Percentiles rank a stretch among this genome's conserved stretches.
Evolutionary conservation across 2,113 vertebrate genomes (phyloP).

Genomic region (Benitochromis conjunctus): DNA sequence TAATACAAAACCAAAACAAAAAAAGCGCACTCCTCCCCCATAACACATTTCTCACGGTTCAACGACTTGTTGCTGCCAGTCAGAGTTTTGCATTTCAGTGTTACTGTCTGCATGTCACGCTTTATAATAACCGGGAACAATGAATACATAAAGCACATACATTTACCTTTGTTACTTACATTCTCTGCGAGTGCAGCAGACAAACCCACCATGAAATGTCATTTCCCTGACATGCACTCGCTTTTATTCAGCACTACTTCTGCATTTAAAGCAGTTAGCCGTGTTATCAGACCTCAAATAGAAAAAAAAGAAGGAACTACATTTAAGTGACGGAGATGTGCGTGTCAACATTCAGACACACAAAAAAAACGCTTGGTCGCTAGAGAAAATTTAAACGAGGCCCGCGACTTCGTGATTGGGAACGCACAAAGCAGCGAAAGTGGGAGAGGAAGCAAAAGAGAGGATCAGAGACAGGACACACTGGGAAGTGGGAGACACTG

Average conservation of each 20-base stretch:
- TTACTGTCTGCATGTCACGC: neutral
- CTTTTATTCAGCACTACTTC: constrained; percentile 41
- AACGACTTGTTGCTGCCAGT: neutral
- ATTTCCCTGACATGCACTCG: neutral
- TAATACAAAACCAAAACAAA: neutral
- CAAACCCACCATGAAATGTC: neutral
- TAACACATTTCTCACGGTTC: neutral
- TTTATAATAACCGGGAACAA: neutral
- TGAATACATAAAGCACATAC: neutral
- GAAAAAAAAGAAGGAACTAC: constrained; percentile 54
- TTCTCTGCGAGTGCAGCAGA: neutral
- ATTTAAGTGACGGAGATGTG: neutral
- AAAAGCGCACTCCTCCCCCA: neutral
- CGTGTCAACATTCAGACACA: neutral
- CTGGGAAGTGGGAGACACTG: neutral
- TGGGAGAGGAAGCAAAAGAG: neutral
- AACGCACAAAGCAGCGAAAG: neutral
- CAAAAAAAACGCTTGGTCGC: neutral
- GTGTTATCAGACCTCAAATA: neutral
- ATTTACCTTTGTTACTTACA: neutral
- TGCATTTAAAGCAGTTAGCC: constrained; percentile 25
- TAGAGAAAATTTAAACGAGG: neutral
- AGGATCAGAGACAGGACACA: neutral
- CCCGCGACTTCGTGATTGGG: neutral
- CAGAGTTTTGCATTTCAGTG: neutral